phyloP scores from a whole-genome alignment of 2,888 invertebrate species.

The Herminia tarsipennalis region DNA sequence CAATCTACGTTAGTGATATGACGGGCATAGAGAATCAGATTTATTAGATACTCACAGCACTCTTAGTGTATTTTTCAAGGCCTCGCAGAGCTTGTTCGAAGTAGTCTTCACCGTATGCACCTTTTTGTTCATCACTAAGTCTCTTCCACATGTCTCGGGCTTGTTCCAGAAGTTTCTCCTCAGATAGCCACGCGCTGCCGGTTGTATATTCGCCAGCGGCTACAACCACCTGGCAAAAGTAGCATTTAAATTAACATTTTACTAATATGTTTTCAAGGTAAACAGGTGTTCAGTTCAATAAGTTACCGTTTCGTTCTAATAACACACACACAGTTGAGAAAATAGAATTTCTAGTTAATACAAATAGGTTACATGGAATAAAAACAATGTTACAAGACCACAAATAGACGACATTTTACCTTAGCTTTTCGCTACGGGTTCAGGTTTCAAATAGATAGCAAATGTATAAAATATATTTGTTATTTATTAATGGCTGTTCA shows the following conservation, averaged over 20 bases:
- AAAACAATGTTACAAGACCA: no score
- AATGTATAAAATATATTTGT: no score
- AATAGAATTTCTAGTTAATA: no score
- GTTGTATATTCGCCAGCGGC: constrained; percentile 94
- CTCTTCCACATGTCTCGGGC: constrained; percentile 95
- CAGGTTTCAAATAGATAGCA: no score
- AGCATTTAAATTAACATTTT: background rate
- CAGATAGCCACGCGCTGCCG: constrained; percentile 91
- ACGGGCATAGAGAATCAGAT: no score
- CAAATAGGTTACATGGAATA: no score
- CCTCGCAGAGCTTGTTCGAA: constrained; percentile 93
- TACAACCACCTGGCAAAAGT: constrained; percentile 86
- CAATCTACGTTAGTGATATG: no score
- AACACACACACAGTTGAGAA: no score
- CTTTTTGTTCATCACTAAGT: constrained; percentile 90
- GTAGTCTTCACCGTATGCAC: constrained; percentile 92
- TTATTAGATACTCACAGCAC: constrained; percentile 80
- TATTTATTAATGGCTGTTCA: no score
- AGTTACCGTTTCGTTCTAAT: background rate
- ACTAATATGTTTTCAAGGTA: background rate
- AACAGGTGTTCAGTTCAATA: background rate
- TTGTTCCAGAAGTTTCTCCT: constrained; percentile 88
- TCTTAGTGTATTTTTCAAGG: constrained; percentile 91
- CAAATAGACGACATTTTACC: no score
- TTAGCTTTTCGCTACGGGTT: no score